phyloP scores from a whole-genome alignment of 1,140 invertebrate genomes.

The Lanistes nyassanus region DNA sequence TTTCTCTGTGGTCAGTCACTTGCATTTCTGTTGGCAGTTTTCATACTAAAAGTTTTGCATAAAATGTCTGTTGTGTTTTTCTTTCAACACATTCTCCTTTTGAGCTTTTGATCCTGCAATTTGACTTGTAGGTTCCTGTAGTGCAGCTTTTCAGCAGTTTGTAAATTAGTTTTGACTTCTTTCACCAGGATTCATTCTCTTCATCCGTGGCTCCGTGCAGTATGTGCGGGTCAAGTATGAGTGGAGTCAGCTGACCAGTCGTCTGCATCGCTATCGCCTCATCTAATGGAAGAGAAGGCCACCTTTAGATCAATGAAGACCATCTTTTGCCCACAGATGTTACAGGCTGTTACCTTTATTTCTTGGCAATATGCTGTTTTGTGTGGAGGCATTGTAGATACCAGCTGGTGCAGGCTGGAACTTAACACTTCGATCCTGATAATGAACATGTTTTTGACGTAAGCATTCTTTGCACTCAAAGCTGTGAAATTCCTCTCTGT shows the following conservation, averaged over 20 bases:
- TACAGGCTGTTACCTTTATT: no score
- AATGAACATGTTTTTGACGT: no score
- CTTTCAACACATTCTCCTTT: background rate
- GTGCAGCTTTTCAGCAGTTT: no score
- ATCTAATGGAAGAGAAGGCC: constrained; percentile 15
- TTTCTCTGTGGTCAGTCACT: constrained; percentile 58
- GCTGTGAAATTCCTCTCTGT: no score
- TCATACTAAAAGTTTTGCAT: no score
- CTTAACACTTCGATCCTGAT: no score
- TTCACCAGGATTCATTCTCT: constrained; percentile 82
- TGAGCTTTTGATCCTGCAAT: background rate
- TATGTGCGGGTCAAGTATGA: constrained; percentile 90
- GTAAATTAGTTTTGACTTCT: constrained; percentile 14
- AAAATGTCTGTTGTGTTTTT: background rate
- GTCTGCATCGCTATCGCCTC: constrained; percentile 33
- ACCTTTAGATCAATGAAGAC: no score
- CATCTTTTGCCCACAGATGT: no score
- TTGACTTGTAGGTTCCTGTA: background rate
- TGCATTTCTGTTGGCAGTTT: background rate
- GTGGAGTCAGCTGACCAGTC: constrained; percentile 73
- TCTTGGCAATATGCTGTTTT: no score
- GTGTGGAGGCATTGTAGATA: no score
- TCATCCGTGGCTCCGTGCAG: constrained; percentile 86
- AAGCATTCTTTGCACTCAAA: no score
- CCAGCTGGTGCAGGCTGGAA: no score